Evolutionary conservation across 2,113 vertebrate genomes (phyloP), one percentile per base, ranked within the genome.

Genomic region (Sinocyclocheilus rhinocerous): DNA sequence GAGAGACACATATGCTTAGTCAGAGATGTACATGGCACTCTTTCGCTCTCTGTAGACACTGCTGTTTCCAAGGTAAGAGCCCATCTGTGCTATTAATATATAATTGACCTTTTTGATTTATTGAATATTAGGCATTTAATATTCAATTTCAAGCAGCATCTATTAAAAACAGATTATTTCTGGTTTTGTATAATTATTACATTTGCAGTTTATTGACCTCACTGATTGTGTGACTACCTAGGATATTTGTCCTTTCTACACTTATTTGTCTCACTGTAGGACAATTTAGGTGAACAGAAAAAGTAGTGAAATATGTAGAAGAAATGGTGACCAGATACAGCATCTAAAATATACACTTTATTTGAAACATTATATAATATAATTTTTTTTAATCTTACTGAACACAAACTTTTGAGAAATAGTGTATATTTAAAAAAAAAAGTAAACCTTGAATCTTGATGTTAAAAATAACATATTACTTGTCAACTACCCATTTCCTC

Each of bases 1-100:
- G 98, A 99, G 90, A 88, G 96, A 90, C 96, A 97, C 0, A 18
- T 97, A 72, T 99, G 98, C 90, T 94, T 99, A 93, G 90, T 97
- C 86, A 94, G 98, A 88, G 97, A 99, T 65, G 45, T 97, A 86
- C 94, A 96, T 88, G 96, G 96, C 85, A 95, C 91, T 33, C 90
- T 98, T 88, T 93, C 95, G 6, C 94, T 98, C 77, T 96, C 94
- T 91, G 94, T 96, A 87, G 97, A 97, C 86, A 94, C 93, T 1
- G 93, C 95, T 2, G 29, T 99, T 87, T 97, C 97, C 88, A 99
- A 98, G 97, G 98, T 99, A 92, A 96, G 20, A 45, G 2, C 16
- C 13, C 8, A 63, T 50, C 8, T 48, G 12, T 61, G 1, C 22
- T 2, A 15, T 59, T 9, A 16, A 16, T 69, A 4, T 6, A 18